Evolutionary conservation across 2,797 vertebrate genomes (phyloP), one percentile per base, ranked within the genome.

Genomic region (Chloroceryle inda): DNA sequence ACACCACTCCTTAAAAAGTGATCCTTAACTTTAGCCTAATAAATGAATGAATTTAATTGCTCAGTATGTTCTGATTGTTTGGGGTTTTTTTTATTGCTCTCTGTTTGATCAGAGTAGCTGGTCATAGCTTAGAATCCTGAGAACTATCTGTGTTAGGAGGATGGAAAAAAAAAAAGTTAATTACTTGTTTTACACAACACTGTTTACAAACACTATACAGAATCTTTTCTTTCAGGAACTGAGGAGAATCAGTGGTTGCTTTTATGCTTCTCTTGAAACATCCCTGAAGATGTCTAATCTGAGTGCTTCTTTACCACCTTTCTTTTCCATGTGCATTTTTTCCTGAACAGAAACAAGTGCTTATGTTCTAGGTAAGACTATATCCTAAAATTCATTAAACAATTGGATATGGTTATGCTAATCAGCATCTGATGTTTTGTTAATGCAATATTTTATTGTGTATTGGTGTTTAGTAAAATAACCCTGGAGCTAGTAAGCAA

Each of bases 351-450:
- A 53, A 85, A 11, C 23, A 85, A 92, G 19, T 83, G n/a, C 18
- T 50, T 72, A 18, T 61, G 18, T 92, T 81, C 79, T 72, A 86
- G 37, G 19, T 86, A 77, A 56, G 56, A 72, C 61, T 75, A 29
- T 73, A 87, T 95, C 58, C 71, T 86, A 21, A 83, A 92, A 93
- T 79, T 72, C 13, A 26, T 78, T 86, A 75, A 88, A 64, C 27
- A 75, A 72, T 52, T 78, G 42, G 35, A 76, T 66, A 17, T 69
- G 24, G 16, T 94, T 94, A 44, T 67, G 64, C 61, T 87, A 37
- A 84, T 93, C 29, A 49, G 62, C 44, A 18, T 68, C 14, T 31
- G 5, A 69, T 66, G 35, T 11, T 68, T 67, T 76, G 10, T 81
- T 96, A 88, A 50, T 90, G 52, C 24, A 24, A 9, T 64, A 45